Percentiles rank a stretch among this genome's conserved stretches.
phyloP scores from a whole-genome alignment of 2,113 vertebrate species.

The Lutjanus erythropterus region DNA sequence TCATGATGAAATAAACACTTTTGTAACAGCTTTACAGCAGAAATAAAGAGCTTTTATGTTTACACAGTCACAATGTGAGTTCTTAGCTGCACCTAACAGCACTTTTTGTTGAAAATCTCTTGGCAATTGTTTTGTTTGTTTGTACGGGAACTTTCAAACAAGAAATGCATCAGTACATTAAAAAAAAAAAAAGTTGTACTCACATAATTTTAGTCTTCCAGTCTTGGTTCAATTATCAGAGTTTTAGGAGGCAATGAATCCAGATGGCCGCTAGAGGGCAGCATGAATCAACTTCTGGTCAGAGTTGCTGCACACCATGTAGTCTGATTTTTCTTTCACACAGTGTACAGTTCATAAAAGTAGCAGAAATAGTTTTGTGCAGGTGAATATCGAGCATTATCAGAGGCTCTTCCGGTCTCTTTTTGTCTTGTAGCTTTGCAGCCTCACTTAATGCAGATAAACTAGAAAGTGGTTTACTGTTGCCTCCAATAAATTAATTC shows the following conservation, averaged over 20 bases:
- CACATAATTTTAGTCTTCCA: background rate
- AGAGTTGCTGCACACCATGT: background rate
- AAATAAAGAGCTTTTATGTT: conserved; percentile 33
- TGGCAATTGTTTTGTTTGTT: background rate
- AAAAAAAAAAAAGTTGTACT: background rate
- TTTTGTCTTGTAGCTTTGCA: background rate
- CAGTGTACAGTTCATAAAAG: background rate
- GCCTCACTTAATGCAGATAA: background rate
- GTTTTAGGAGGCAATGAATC: conserved; percentile 4
- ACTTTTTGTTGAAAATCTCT: background rate
- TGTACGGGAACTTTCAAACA: background rate
- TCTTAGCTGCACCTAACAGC: background rate
- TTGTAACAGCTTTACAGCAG: conserved; percentile 21
- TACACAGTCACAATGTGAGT: background rate
- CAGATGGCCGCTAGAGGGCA: conserved; percentile 54
- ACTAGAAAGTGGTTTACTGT: background rate
- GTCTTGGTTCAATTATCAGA: background rate
- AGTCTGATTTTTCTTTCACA: background rate
- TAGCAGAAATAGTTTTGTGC: background rate
- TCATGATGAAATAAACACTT: background rate
- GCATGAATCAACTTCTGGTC: conserved; percentile 30
- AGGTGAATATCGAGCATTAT: background rate
- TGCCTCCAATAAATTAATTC: too few relatives aligned
- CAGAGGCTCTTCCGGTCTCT: background rate
- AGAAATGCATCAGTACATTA: background rate